These are phyloP conservation scores for Sylvilagus floridanus DNA, from an alignment of 2,797 vertebrate genomes.

Conservation along the genomic window DNA sequence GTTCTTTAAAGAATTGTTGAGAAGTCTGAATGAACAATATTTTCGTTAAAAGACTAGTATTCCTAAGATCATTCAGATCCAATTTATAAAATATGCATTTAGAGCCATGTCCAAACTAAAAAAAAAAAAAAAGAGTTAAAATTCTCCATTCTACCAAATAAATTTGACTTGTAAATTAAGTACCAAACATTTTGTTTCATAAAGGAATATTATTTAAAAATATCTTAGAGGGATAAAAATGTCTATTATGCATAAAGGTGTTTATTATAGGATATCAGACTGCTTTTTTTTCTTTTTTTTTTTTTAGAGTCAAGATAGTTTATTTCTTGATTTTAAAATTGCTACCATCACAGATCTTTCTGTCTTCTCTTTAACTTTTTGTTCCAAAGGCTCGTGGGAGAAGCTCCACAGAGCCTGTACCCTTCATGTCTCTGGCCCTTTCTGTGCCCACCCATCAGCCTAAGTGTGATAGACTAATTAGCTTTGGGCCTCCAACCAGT, in stretches of 20 bases:
- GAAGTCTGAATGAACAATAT: not conserved
- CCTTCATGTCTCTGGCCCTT: not conserved
- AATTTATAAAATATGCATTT: not conserved
- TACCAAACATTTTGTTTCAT: not conserved
- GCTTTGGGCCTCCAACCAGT: slow-evolving; percentile 18
- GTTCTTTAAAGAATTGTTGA: slow-evolving; percentile 31
- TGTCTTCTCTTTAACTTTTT: not conserved
- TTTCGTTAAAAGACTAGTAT: slow-evolving; percentile 19
- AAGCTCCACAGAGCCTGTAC: not conserved
- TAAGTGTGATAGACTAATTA: not conserved
- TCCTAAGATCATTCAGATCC: slow-evolving; percentile 11
- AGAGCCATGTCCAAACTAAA: not conserved
- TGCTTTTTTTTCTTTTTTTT: not conserved
- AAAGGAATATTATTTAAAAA: slow-evolving; percentile 33
- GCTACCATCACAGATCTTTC: not conserved
- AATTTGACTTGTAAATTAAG: not conserved
- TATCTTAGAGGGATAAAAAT: not conserved
- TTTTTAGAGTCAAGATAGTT: slow-evolving; percentile 65
- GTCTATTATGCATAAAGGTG: not conserved
- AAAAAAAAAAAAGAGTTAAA: not conserved
- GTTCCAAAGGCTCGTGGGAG: not conserved
- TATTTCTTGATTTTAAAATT: slow-evolving; percentile 68
- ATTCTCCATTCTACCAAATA: not conserved
- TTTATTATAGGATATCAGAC: not conserved
- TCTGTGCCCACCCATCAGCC: not conserved